These are phyloP conservation scores for Caranx ignobilis DNA, from an alignment of 2,113 vertebrate genomes.

Conservation along the genomic window DNA sequence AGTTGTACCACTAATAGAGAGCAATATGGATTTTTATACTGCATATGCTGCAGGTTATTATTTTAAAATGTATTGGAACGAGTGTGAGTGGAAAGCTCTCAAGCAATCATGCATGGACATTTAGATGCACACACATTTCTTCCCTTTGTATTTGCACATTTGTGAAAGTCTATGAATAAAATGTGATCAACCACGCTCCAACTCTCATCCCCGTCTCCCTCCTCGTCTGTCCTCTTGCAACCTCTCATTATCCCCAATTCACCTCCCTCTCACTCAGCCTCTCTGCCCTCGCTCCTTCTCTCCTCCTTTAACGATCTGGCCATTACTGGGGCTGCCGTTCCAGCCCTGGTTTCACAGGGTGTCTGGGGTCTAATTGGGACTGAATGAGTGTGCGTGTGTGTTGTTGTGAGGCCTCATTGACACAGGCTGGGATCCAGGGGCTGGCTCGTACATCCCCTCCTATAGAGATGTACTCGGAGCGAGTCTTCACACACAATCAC, in stretches of 20 bases:
- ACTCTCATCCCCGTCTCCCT: conserved; percentile 12
- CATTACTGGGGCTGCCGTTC: conserved; percentile 55
- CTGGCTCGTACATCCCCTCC: neutral
- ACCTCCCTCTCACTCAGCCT: conserved; percentile 23
- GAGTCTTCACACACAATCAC: conserved; percentile 22
- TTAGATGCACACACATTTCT: neutral
- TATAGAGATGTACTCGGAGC: neutral
- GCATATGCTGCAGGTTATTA: conserved; percentile 21
- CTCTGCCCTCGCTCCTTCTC: conserved; percentile 28
- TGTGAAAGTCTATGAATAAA: conserved; percentile 27
- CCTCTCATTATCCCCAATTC: conserved; percentile 64
- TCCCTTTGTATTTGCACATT: neutral
- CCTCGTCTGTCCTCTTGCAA: conserved; percentile 43
- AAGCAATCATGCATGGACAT: neutral
- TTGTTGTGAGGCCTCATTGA: conserved; percentile 43
- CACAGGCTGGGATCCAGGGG: conserved; percentile 11
- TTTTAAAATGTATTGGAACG: neutral
- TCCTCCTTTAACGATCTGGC: conserved; percentile 53
- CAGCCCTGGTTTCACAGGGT: conserved; percentile 53
- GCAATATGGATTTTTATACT: conserved; percentile 7
- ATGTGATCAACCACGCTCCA: conserved; percentile 26
- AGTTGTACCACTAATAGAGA: neutral
- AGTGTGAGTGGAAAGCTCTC: neutral
- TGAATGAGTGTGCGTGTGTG: conserved; percentile 52
- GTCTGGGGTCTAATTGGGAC: conserved; percentile 66